phyloP scores from a whole-genome alignment of 2,113 vertebrate species.

The Myrmecobius fasciatus region DNA sequence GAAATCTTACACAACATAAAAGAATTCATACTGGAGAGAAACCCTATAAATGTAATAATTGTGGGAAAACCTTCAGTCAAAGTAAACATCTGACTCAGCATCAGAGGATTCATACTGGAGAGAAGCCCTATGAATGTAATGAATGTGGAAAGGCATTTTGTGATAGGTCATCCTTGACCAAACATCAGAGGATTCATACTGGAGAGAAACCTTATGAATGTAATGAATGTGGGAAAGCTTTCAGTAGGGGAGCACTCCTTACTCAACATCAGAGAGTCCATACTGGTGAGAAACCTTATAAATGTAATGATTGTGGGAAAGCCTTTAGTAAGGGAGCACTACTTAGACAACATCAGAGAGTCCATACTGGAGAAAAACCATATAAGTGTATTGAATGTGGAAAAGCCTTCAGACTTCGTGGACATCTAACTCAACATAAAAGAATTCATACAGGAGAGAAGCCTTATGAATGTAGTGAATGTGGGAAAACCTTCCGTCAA shows the following conservation, averaged over 20 bases:
- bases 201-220: not conserved
- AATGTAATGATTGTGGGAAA: not conserved
- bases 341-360: not conserved
- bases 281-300: not conserved
- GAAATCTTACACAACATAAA: not conserved
- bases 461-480: not conserved
- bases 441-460: slow-evolving; percentile 1
- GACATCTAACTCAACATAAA: not conserved
- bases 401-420: not conserved
- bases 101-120: not conserved
- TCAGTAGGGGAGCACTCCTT: not conserved
- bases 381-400: not conserved
- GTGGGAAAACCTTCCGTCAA: not conserved
- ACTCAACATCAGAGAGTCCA: not conserved
- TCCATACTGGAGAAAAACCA: not conserved
- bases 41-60: slow-evolving; percentile 4
- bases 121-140: not conserved
- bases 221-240: not conserved
- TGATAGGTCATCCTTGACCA: not conserved
- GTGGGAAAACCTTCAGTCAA: not conserved
- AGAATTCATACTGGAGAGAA: not conserved
- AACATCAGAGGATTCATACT: slow-evolving; percentile 2
- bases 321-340: not conserved
- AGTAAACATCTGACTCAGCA: not conserved
- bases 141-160: not conserved